Evolutionary conservation across 2,888 invertebrate species (phyloP).

Genomic region (Clitarchus hookeri): DNA sequence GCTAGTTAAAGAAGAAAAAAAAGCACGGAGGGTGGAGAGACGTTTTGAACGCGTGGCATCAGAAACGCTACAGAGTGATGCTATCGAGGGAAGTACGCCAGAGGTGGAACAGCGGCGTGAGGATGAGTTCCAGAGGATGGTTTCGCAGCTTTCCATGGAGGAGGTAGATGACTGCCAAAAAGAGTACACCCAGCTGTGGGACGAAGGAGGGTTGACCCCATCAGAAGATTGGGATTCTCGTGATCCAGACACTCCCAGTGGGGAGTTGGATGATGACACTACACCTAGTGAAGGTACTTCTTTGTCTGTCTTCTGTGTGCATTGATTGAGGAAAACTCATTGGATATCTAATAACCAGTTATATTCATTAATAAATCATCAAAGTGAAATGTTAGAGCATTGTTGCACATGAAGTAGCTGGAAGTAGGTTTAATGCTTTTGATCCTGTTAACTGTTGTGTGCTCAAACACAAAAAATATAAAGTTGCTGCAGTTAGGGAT

Average conservation of each 20-base stretch:
- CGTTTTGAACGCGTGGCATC: constrained; percentile 60
- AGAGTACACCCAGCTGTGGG: constrained; percentile 57
- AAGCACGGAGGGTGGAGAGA: constrained; percentile 56
- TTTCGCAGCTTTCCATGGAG: constrained; percentile 59
- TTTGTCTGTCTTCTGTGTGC: constrained; percentile 7
- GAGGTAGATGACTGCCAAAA: constrained; percentile 58
- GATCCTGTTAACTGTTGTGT: neutral
- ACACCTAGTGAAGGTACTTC: constrained; percentile 51
- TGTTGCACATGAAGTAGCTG: neutral
- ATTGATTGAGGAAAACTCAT: neutral
- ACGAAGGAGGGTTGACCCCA: constrained; percentile 49
- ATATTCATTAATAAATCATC: neutral
- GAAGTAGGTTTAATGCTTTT: neutral
- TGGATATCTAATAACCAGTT: neutral
- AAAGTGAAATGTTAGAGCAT: constrained; percentile 10
- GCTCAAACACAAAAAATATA: neutral
- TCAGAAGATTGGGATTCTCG: constrained; percentile 45
- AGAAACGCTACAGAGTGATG: constrained; percentile 53
- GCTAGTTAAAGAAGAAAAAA: constrained; percentile 51
- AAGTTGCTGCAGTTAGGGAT: neutral
- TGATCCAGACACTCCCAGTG: constrained; percentile 43
- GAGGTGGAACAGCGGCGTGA: constrained; percentile 53
- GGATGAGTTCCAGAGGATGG: constrained; percentile 56
- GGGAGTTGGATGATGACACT: constrained; percentile 50
- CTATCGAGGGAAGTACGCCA: constrained; percentile 50